Evolutionary conservation across 2,797 vertebrate species (phyloP), one percentile per base, ranked within the genome.

Genomic region (Holocentrus rufus): DNA sequence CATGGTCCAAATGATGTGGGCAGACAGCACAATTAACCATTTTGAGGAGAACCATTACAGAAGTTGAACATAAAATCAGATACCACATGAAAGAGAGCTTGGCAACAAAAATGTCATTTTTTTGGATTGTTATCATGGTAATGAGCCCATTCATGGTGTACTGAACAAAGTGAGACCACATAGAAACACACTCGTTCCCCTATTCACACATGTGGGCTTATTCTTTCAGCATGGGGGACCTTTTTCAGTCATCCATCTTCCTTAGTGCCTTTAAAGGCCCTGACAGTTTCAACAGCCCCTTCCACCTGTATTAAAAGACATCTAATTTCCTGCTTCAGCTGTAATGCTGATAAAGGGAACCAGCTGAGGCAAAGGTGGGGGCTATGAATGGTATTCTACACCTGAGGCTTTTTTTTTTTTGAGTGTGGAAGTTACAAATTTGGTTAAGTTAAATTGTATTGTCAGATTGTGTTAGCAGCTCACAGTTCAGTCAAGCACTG

Each of bases 1-100:
- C 77, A 69, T 46, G 61, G 72, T 72, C 70, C 11, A 58, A 69
- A 80, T 72, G 60, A 82, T 85, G 71, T 61, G 75, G 81, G 74
- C 34, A 65, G 57, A 79, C 64, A 15, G 7, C 63, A 59, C 58
- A 80, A 79, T 83, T 34, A 65, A 65, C 68, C 34, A 63, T 39
- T 81, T 77, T 14, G 30, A 67, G 52, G 23, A 17, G 49, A 67
- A 66, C 65, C 39, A 30, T 71, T 69, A 27, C 18, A 44, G 57
- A 80, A 77, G 65, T 71, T 59, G 64, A 80, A 78, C 56, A 72
- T 30, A 11, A 62, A 72, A 66, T 65, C 55, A 47, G 27, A 74
- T 36, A 3, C 54, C 79, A 70, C 82, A 65, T 77, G 20, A 82
- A 83, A 82, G 77, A 66, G 61, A 64, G 18, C 20, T 25, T 22